Base-by-base conservation (phyloP, 2,888 invertebrate genomes). In the Atherix ibis region DNA sequence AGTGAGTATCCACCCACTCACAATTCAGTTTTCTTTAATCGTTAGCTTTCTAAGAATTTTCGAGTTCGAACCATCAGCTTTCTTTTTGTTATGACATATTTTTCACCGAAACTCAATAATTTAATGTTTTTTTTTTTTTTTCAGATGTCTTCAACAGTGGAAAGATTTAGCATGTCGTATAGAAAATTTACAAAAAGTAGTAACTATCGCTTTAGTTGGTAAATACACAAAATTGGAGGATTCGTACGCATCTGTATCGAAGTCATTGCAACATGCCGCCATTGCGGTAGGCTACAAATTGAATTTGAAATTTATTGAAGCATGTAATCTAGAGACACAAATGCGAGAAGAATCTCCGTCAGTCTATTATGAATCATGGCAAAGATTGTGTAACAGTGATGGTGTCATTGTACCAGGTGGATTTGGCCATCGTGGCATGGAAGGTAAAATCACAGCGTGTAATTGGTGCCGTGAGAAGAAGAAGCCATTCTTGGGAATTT, bases 371-470 rank as follows among this genome's bases (percentile, higher is more conserved):
- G 81, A 89, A 54, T 88, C 94, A 6, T 97, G 95, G 95, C 81
- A 84, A 50, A 71, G 77, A 46, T 67, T 97, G 2, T 92, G 89
- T 52, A 76, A 78, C 49, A 77, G 81, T 66, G 75, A 85, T 55
- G 95, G 94, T 18, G 76, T 97, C 1, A 71, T 98, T 44, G 89
- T 98, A 2, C 97, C 98, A 3, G 98, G 98, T 37, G 98, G 98
- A 9, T 98, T 99, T 58, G 98, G 98, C 1, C 76, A 78, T 44
- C 72, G 97, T 35, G 98, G 98, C 4, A 77, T 91, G 51, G 92
- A 94, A 56, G 98, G 98, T 1, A 98, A 91, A 65, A 87, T 98
- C 31, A 74, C 76, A 40, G 95, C 97, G 0, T 84, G 85, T 45
- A 71, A 80, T 48, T 97, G 91, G 88, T 94, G 95, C 40, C 70